Base-by-base conservation (phyloP, 2,888 invertebrate genomes). In the Andrena marginata region DNA sequence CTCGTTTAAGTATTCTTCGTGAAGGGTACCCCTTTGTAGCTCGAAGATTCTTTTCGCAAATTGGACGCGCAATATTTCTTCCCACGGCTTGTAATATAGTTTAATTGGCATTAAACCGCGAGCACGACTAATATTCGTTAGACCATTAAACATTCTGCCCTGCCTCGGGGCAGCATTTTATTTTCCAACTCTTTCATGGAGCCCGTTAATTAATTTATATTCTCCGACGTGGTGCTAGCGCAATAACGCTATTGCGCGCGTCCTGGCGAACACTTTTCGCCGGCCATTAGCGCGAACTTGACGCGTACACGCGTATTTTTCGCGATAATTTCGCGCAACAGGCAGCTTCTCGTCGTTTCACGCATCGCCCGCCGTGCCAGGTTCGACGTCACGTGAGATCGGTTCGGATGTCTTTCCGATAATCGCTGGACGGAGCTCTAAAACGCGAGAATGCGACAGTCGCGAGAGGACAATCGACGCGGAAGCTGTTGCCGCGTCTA, bases 151-250 rank as follows among this genome's bases (percentile, higher is more conserved):
- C 70, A 78, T 71, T 67, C 56, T 29, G 5, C 23, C 64, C 33
- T 10, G 77, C 80, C 82, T 62, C 70, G 49, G 26, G 54, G 26
- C 7, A 13, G 49, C 62, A 63, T 72, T 80, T 86, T 60, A 70
- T 81, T 69, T 76, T 62, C 29, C 29, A 16, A 26, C 51, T 65
- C 82, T 80, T 80, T 75, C 54, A 69, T 26, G 26, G 20, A 59
- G 6, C 20, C 2, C 68, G 70, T 77, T 89, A 90, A 91, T 90
- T 90, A 87, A 89, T 91, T 90, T 89, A 89, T 77, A 74, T 84
- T 81, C 84, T 69, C 77, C 68, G 67, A 31, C 56, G 78, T 3
- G 10, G 56, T 23, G 10, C 74, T 73, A 67, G 75, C 81, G 72
- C 80, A 83, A 83, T 85, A 84, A 84, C 65, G 77, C 31, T 13